Base-by-base conservation (phyloP, 2,888 invertebrate genomes). In the Dynastes hyllus region DNA sequence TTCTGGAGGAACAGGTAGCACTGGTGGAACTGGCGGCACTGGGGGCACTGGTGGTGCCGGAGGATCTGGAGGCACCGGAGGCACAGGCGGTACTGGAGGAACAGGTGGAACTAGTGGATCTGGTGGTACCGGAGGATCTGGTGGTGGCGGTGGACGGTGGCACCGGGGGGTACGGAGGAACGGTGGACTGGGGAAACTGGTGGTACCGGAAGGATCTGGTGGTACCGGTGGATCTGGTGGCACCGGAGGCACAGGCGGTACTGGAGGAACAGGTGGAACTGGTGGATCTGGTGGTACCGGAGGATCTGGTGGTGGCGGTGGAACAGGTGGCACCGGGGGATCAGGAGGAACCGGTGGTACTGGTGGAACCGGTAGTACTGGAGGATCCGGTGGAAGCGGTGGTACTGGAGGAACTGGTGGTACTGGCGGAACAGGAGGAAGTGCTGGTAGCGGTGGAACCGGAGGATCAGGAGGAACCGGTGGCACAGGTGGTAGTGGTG, bases 11-110 rank as follows among this genome's bases (percentile, higher is more conserved):
- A 37, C 58, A 1, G 76, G 70, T 2, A 69, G 13, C 1, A 16
- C 32, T 8, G 16, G 27, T 53, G 45, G 45, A 8, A 8, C 9
- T 8, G 45, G 45, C 2, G 45, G 11, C 6, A 16, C 53, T 13
- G 61, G 61, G 6, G 22, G 6, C 1, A 45, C 11, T 55, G 82
- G 82, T 1, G 83, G 81, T 0, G 67, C 67, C 0, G 66, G 80
- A 9, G 81, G 77, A 0, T 80, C 77, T 4, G 78, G 83, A 4
- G 32, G 32, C 4, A 37, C 32, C 2, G 32, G 32, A 1, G 32
- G 32, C 2, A 2, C 32, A 3, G 82, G 80, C 0, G 2, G 71
- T 1, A 63, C 13, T 29, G 55, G 22, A 55, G 55, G n/a, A 55
- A 2, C 45, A 1, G 9, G 45, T 45, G 45, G 45, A 45, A 45